These are phyloP conservation scores for Willowsia nigromaculata DNA, from an alignment of 2,888 invertebrate species.

Conservation along the genomic window DNA sequence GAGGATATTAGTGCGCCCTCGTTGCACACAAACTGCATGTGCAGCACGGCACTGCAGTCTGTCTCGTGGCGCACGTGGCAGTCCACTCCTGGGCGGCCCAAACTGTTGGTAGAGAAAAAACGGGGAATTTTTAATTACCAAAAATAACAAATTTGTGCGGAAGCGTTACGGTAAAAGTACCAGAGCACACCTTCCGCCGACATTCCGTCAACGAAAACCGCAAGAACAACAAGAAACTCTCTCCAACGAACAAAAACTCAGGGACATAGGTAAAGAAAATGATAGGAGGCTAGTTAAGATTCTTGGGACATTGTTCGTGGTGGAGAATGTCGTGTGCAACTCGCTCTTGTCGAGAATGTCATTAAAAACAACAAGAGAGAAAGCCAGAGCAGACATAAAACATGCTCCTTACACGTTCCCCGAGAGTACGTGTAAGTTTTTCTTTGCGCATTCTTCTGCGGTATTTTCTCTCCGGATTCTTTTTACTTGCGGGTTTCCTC, in stretches of 20 bases:
- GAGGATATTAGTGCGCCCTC: slow-evolving; percentile 98
- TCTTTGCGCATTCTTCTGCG: not conserved
- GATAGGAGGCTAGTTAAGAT: slow-evolving; percentile 40
- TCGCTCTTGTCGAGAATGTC: slow-evolving; percentile 4
- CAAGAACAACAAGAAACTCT: slow-evolving; percentile 4
- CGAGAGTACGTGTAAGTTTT: not conserved
- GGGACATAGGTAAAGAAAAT: not conserved
- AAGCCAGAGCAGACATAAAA: too few species aligned
- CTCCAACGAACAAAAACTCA: too few species aligned
- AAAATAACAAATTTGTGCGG: too few species aligned
- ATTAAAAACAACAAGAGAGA: slow-evolving; percentile 9
- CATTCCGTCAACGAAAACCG: not conserved
- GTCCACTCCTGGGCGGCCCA: slow-evolving; percentile 98
- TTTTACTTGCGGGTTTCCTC: not conserved
- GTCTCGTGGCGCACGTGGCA: slow-evolving; percentile 93
- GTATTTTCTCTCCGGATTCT: not conserved
- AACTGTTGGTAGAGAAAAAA: not conserved
- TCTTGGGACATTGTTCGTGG: slow-evolving; percentile 42
- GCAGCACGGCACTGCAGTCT: slow-evolving; percentile 87
- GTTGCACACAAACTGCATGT: slow-evolving; percentile 96
- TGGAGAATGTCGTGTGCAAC: not conserved
- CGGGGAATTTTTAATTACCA: too few species aligned
- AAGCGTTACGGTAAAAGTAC: too few species aligned
- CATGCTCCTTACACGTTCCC: not conserved
- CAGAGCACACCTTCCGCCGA: too few species aligned